phyloP scores from a whole-genome alignment of 1,140 invertebrate species.

The Trissolcus basalis region DNA sequence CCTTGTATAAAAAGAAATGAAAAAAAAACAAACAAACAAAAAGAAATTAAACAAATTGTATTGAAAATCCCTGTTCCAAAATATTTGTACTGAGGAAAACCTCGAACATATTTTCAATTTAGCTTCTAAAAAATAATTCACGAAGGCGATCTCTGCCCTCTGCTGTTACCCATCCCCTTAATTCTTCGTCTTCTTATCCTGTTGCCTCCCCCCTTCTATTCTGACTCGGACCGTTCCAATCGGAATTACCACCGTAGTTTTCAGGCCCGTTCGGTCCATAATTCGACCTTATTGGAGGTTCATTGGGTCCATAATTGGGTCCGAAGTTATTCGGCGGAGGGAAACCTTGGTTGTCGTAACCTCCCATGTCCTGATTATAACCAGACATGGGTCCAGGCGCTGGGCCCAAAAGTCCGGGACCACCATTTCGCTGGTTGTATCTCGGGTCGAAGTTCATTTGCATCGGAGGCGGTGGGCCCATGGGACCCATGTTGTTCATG shows the following conservation, averaged over 20 bases:
- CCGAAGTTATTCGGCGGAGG: conserved; percentile 62
- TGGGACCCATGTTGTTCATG: conserved; percentile 39
- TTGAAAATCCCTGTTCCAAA: too few species aligned
- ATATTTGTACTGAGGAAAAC: too few species aligned
- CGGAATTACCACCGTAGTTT: conserved; percentile 42
- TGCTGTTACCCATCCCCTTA: conserved; percentile 62
- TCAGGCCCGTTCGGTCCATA: conserved; percentile 60
- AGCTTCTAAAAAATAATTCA: conserved; percentile 18
- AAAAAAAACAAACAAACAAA: background rate
- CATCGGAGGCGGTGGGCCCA: conserved; percentile 44
- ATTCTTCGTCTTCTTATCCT: conserved; percentile 64
- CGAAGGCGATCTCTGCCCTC: conserved; percentile 62
- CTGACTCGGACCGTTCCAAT: conserved; percentile 64
- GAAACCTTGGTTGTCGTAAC: conserved; percentile 63
- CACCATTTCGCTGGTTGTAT: conserved; percentile 68
- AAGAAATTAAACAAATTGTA: background rate
- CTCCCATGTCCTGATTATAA: conserved; percentile 62
- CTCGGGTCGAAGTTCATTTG: conserved; percentile 71
- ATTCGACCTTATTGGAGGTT: conserved; percentile 61
- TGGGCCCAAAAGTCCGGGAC: conserved; percentile 70
- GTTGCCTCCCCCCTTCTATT: conserved; percentile 62
- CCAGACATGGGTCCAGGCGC: conserved; percentile 66
- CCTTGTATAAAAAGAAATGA: background rate
- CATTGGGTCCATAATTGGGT: conserved; percentile 54
- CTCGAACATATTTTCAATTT: too few species aligned